Percentiles rank a stretch among this genome's conserved stretches.
Conservation (phyloP, 1,140 invertebrate species). For the Zaprionus tsacasi region DNA sequence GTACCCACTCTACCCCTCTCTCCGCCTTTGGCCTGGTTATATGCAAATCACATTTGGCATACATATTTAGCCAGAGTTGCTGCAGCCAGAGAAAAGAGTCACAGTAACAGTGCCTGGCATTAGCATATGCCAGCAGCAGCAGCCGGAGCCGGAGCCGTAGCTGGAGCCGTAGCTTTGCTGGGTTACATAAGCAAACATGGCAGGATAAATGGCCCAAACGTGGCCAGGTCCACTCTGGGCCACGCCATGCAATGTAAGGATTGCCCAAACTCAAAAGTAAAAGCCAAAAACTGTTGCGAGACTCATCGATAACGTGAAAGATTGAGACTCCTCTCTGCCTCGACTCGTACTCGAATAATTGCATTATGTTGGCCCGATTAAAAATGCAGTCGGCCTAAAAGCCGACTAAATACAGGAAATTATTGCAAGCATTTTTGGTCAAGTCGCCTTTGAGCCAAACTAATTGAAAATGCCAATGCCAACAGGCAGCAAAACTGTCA, state of each 20-base stretch:
- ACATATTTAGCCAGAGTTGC: conserved; percentile 72
- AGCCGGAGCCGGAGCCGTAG: conserved; percentile 38
- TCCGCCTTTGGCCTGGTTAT: conserved; percentile 55
- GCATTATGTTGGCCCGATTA: conserved; percentile 64
- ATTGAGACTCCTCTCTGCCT: conserved; percentile 23
- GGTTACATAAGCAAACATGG: conserved; percentile 69
- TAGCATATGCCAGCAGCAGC: conserved; percentile 70
- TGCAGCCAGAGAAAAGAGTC: conserved; percentile 41
- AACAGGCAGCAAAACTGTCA: not conserved
- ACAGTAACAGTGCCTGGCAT: conserved; percentile 50
- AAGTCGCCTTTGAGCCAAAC: conserved; percentile 46
- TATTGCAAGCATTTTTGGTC: conserved; percentile 54
- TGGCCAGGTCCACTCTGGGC: not conserved
- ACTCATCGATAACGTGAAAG: conserved; percentile 52
- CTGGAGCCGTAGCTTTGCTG: conserved; percentile 34
- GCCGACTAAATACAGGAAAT: conserved; percentile 62
- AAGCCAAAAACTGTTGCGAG: conserved; percentile 64
- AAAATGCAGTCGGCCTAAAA: conserved; percentile 77
- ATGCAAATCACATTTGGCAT: conserved; percentile 81
- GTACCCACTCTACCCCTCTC: not conserved
- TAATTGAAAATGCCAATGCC: conserved; percentile 55
- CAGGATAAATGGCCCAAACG: conserved; percentile 53
- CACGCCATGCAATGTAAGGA: conserved; percentile 39
- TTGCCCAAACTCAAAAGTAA: conserved; percentile 62
- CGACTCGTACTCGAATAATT: conserved; percentile 50